A percentile compares a stretch with the other conserved stretches of the same genome.
These are phyloP conservation scores for Siderastrea radians DNA, from an alignment of 92 coral and sea anemone species.

Conservation along the genomic window DNA sequence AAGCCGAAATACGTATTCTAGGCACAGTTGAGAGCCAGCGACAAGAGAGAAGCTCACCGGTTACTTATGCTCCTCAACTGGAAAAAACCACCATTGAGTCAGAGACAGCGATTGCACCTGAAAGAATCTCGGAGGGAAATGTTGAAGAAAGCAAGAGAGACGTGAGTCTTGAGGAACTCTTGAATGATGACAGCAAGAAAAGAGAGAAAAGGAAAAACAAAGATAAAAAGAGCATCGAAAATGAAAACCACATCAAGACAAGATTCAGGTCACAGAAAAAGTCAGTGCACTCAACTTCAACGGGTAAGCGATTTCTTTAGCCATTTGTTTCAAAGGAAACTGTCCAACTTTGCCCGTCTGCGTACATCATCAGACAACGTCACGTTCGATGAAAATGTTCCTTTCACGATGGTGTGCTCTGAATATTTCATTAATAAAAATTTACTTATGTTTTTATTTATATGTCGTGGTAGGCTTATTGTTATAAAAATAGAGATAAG, in stretches of 20 bases:
- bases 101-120: neutral
- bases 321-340: neutral
- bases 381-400: too few species aligned
- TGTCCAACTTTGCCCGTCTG: too few species aligned
- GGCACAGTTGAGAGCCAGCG: conserved; percentile 66
- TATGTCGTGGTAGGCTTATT: too few species aligned
- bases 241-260: neutral
- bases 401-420: too few species aligned
- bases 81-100: neutral
- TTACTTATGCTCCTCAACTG: neutral
- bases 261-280: neutral
- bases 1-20: conserved; percentile 60
- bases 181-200: conserved; percentile 50
- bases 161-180: conserved; percentile 70
- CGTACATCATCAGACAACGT: too few species aligned
- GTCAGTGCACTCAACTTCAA: conserved; percentile 10
- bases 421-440: too few species aligned
- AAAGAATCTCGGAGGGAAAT: neutral
- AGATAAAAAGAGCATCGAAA: conserved; percentile 24
- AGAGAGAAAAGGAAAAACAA: conserved; percentile 46
- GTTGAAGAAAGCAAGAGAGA: conserved; percentile 66
- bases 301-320: conserved; percentile 11
- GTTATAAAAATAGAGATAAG: too few species aligned
- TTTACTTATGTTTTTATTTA: too few species aligned
- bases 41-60: conserved; percentile 30